Percentiles rank a stretch among this genome's conserved stretches.
These are phyloP conservation scores for Atopsyche davidsoni DNA, from an alignment of 1,140 invertebrate genomes.

Conservation along the genomic window DNA sequence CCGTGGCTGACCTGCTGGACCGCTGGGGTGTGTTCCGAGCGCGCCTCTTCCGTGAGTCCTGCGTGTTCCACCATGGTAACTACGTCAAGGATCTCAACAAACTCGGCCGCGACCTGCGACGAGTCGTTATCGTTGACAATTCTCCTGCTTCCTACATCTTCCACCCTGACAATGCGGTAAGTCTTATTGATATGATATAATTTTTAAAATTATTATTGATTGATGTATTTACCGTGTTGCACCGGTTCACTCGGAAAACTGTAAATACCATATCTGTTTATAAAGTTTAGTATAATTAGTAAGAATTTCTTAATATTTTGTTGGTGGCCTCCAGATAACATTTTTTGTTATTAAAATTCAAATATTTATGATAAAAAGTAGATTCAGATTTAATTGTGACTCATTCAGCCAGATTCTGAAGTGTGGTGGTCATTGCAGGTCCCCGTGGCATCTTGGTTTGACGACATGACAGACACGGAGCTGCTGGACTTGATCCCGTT, in stretches of 20 bases:
- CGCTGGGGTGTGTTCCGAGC: slow-evolving; percentile 96
- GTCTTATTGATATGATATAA: slow-evolving; percentile 38
- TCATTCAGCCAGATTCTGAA: no score
- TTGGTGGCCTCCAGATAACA: not conserved
- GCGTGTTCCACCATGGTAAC: slow-evolving; percentile 98
- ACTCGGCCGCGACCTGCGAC: slow-evolving; percentile 90
- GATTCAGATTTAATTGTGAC: no score
- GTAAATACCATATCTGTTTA: no score
- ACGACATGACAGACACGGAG: slow-evolving; percentile 93
- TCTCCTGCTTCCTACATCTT: slow-evolving; percentile 99
- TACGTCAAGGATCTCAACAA: slow-evolving; percentile 99
- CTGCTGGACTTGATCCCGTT: slow-evolving; percentile 91
- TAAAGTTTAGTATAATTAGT: no score
- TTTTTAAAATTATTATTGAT: not conserved
- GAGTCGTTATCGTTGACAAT: slow-evolving; percentile 99
- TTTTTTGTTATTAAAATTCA: not conserved
- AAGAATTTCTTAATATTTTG: no score
- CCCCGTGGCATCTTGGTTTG: slow-evolving; percentile 96
- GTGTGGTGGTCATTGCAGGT: slow-evolving; percentile 58
- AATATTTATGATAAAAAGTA: not conserved
- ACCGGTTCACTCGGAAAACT: no score
- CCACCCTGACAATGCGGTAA: slow-evolving; percentile 99
- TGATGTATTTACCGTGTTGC: no score
- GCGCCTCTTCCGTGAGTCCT: slow-evolving; percentile 97
- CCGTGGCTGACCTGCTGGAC: slow-evolving; percentile 96